Conservation (phyloP, 2,888 invertebrate genomes). For the Drosophila imparisetae region DNA sequence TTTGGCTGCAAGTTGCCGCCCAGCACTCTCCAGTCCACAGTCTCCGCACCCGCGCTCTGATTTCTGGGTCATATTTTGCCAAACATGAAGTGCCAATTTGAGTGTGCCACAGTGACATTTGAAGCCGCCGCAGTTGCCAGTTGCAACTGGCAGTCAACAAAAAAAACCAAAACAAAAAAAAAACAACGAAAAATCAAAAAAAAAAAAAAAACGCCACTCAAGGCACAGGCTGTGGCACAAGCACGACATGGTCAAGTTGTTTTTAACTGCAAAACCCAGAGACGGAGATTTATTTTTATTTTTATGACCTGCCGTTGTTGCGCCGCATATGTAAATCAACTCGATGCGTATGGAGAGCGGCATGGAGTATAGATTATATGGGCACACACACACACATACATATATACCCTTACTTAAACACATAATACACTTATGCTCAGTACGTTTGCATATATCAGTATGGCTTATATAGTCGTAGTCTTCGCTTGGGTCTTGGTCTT, state of each 20-base stretch:
- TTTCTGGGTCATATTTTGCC: slow-evolving; percentile 78
- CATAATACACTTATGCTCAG: neutral
- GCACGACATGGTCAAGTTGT: slow-evolving; percentile 77
- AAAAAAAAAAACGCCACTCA: slow-evolving; percentile 32
- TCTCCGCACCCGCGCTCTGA: slow-evolving; percentile 55
- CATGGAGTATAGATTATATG: slow-evolving; percentile 3
- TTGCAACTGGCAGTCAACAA: slow-evolving; percentile 19
- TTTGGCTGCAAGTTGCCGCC: slow-evolving; percentile 41
- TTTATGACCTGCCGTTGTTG: slow-evolving; percentile 60
- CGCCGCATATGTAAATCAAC: slow-evolving; percentile 72
- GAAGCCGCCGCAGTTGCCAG: slow-evolving; percentile 60
- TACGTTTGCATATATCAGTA: slow-evolving; percentile 5
- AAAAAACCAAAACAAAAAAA: slow-evolving; percentile 14
- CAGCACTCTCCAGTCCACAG: slow-evolving; percentile 38
- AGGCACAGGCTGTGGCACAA: slow-evolving; percentile 22
- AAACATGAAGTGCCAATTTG: slow-evolving; percentile 63
- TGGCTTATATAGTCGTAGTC: neutral
- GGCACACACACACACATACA: neutral
- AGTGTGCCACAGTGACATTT: slow-evolving; percentile 67
- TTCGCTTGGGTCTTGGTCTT: neutral
- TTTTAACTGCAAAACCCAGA: slow-evolving; percentile 63
- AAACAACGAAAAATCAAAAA: slow-evolving; percentile 7
- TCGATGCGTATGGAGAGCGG: slow-evolving; percentile 49
- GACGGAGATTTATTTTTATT: slow-evolving; percentile 62
- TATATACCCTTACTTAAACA: neutral